These are phyloP conservation scores for Drosophila sucinea DNA, from an alignment of 1,140 invertebrate genomes.

Conservation along the genomic window DNA sequence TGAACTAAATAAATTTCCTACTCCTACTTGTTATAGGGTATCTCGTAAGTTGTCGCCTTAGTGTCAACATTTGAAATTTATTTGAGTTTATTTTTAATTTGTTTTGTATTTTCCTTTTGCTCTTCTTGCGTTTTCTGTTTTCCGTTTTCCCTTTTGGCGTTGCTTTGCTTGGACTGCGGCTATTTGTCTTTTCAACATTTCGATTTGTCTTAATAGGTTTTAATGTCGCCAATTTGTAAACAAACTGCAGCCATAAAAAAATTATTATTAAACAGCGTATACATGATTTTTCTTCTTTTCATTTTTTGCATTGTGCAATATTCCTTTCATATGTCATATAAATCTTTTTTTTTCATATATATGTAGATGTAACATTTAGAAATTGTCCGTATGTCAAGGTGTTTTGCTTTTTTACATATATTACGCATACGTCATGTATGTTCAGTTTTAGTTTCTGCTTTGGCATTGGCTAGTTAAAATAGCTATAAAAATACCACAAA, in stretches of 20 bases:
- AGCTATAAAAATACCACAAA: conserved; percentile 25
- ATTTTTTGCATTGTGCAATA: conserved; percentile 57
- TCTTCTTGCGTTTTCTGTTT: conserved; percentile 25
- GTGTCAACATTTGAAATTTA: conserved; percentile 35
- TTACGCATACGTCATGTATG: conserved; percentile 73
- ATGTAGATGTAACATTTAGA: not conserved
- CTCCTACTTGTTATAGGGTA: not conserved
- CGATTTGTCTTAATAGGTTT: conserved; percentile 68
- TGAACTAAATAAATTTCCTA: no score
- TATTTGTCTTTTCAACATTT: conserved; percentile 25
- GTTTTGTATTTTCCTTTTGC: conserved; percentile 59
- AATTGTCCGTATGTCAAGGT: conserved; percentile 19
- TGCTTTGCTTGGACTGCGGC: conserved; percentile 20
- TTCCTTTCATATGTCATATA: not conserved
- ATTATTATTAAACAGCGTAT: conserved; percentile 26
- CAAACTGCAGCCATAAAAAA: conserved; percentile 68
- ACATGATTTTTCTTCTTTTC: not conserved
- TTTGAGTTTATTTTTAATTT: conserved; percentile 80
- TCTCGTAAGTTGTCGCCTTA: not conserved
- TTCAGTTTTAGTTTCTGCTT: conserved; percentile 23
- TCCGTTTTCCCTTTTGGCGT: not conserved
- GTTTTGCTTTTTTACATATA: conserved; percentile 31
- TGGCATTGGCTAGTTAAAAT: conserved; percentile 65
- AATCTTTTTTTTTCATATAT: not conserved
- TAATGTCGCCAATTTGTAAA: conserved; percentile 80